phyloP scores from a whole-genome alignment of 2,888 invertebrate genomes.

The Carabus problematicus region DNA sequence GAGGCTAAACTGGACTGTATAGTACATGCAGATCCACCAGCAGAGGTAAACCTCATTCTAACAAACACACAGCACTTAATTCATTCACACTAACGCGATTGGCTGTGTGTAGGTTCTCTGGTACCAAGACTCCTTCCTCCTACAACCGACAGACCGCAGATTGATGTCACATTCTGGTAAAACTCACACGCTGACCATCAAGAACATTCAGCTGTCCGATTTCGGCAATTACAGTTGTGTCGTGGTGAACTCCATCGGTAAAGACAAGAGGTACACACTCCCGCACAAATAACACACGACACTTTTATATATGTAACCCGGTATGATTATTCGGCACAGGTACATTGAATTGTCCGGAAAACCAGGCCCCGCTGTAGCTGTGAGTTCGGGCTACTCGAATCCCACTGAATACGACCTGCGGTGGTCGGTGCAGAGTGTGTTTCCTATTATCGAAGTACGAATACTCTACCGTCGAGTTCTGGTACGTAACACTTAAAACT shows the following conservation, averaged over 20 bases:
- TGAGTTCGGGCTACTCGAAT: conserved; percentile 67
- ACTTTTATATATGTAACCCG: neutral
- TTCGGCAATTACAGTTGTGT: conserved; percentile 67
- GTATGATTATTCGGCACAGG: conserved; percentile 52
- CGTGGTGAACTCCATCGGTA: conserved; percentile 58
- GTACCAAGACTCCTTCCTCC: conserved; percentile 70
- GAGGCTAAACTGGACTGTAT: conserved; percentile 69
- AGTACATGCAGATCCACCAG: conserved; percentile 66
- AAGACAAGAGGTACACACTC: conserved; percentile 52
- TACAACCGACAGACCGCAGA: conserved; percentile 69
- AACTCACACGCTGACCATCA: conserved; percentile 66
- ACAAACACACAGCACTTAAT: too few species aligned
- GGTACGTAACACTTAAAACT: conserved; percentile 57
- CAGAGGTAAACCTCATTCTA: conserved; percentile 52
- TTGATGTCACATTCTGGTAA: conserved; percentile 67
- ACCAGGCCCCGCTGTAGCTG: conserved; percentile 69
- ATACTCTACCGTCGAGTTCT: conserved; percentile 68
- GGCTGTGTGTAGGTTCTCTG: conserved; percentile 66
- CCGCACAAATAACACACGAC: neutral
- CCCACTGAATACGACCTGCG: conserved; percentile 70
- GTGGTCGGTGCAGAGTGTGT: conserved; percentile 72
- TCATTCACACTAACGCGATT: too few species aligned
- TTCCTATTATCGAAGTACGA: conserved; percentile 69
- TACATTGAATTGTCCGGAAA: conserved; percentile 71
- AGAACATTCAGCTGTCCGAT: conserved; percentile 67